Conservation (phyloP, 92 coral and sea anemone genomes). For the Palythoa grandis region DNA sequence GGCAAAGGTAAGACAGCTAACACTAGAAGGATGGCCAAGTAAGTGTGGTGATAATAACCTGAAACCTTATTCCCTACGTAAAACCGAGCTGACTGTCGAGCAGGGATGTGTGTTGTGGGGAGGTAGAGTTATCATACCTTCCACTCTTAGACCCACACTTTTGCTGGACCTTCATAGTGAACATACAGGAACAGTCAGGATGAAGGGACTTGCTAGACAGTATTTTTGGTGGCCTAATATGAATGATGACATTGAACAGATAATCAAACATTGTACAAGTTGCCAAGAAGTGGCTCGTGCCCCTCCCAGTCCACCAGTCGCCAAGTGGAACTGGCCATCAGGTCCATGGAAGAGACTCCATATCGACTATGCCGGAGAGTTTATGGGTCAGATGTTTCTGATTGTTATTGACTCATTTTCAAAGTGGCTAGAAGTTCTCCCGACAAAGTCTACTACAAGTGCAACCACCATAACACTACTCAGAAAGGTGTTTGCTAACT, state of each 20-base stretch:
- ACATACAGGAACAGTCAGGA: constrained; percentile 7
- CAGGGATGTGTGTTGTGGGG: constrained; percentile 34
- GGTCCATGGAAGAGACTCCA: constrained; percentile 3
- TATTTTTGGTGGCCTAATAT: constrained; percentile 4
- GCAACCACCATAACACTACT: constrained; percentile 17
- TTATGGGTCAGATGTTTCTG: background rate
- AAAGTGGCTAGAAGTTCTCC: constrained; percentile 17
- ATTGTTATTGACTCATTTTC: constrained; percentile 5
- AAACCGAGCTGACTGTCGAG: constrained; percentile 21
- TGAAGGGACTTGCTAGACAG: background rate
- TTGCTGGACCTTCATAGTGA: constrained; percentile 27
- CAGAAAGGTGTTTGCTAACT: constrained; percentile 3
- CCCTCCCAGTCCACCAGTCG: constrained; percentile 6
- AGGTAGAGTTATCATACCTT: too few relatives aligned
- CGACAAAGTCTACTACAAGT: constrained; percentile 27
- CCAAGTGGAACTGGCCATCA: constrained; percentile 15
- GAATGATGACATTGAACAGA: constrained; percentile 8
- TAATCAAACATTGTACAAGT: too few relatives aligned
- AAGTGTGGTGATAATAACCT: background rate
- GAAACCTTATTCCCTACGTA: constrained; percentile 7
- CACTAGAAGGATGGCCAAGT: constrained; percentile 32
- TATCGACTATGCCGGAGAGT: background rate
- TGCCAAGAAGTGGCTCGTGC: too few relatives aligned
- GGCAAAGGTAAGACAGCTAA: constrained; percentile 32
- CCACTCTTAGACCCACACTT: too few relatives aligned